Evolutionary conservation across 1,140 invertebrate genomes (phyloP), one percentile per base, ranked within the genome.

Genomic region (Bradysia coprophila): DNA sequence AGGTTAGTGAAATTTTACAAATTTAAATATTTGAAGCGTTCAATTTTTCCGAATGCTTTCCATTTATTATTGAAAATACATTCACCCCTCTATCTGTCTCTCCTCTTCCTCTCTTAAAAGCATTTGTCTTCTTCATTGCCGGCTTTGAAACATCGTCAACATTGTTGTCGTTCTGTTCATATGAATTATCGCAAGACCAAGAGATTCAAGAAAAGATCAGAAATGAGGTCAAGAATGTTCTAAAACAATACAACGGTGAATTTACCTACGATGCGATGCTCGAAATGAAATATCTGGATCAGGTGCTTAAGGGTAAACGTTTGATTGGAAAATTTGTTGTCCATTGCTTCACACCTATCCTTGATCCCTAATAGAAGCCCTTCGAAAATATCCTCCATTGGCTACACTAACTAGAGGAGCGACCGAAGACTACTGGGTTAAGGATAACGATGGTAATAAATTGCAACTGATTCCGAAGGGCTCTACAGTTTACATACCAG

Each of bases 81-180:
- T 20, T 43, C n/a, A 38, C 42, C 1, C n/a, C 38, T 16, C 33
- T 37, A 23, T 21, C 37, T 13, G 31, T 43, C 13, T 18, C 42
- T 19, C 20, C 42, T 4, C 42, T n/a, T n/a, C n/a, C n/a, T n/a
- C n/a, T n/a, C n/a, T n/a, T n/a, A n/a, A n/a, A 43, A 32, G 42
- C 18, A 1, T 42, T 42, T 37, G 32, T 42, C 8, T 42, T 42
- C n/a, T 42, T 42, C 3, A 21, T 15, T 64, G 66, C 61, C 28
- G 67, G 68, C 13, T 73, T 66, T 44, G 72, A 76, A 21, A 71
- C 69, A 0, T 66, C 67, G 0, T 56, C 67, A 4, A 57, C 55
- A 10, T 43, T 62, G 0, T 51, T 73, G 33, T 46, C 54, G 4
- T 65, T 61, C 38, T 44, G 53, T 2, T 37, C 61, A 1, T 65